Conservation (phyloP, 2,113 vertebrate genomes). For the Marmota flaviventris region DNA sequence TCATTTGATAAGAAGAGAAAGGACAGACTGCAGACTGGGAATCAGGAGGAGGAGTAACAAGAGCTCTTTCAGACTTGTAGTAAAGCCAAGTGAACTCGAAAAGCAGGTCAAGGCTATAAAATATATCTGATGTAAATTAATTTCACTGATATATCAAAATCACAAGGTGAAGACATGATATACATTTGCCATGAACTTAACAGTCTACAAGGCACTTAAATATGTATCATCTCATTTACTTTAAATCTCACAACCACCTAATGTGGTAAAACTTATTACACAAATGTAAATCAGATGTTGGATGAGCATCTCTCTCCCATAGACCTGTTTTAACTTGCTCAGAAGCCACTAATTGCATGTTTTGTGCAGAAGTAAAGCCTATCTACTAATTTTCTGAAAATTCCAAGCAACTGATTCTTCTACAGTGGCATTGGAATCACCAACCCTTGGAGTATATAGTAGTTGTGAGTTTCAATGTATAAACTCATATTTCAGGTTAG, state of each 20-base stretch:
- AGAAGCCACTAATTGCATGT: not conserved
- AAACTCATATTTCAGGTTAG: not conserved
- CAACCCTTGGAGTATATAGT: not conserved
- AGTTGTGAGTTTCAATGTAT: not conserved
- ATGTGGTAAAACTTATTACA: not conserved
- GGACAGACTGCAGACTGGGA: not conserved
- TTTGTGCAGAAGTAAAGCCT: not conserved
- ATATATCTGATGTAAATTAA: not conserved
- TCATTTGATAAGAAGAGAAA: constrained; percentile 15
- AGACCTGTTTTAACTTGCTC: not conserved
- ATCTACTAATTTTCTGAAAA: not conserved
- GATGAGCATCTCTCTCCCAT: not conserved
- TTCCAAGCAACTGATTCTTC: not conserved
- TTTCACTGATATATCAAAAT: not conserved
- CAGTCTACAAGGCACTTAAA: not conserved
- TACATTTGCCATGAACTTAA: not conserved
- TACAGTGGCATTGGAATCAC: not conserved
- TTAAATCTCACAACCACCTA: not conserved
- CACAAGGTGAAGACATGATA: not conserved
- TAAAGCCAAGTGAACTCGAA: not conserved
- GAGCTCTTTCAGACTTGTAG: not conserved
- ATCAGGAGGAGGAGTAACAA: not conserved
- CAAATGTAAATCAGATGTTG: not conserved
- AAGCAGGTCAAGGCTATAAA: constrained; percentile 26
- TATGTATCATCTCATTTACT: not conserved